Percentiles rank a stretch among this genome's conserved stretches.
phyloP scores from a whole-genome alignment of 2,888 invertebrate species.

The Carabus problematicus region DNA sequence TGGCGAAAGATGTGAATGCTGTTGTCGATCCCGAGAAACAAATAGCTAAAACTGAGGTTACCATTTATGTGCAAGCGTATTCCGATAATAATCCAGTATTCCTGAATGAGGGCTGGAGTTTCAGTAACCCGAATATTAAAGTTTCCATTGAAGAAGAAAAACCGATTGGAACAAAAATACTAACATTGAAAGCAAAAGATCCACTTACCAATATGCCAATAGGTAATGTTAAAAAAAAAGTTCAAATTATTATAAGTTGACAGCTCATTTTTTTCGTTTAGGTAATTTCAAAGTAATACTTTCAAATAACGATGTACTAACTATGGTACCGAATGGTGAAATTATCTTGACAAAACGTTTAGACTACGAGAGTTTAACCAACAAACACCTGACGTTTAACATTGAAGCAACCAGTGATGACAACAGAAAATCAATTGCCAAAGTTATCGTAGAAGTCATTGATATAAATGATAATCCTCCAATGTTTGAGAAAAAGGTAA shows the following conservation, averaged over 20 bases:
- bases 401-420: conserved; percentile 65
- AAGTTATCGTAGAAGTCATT: conserved; percentile 72
- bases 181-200: conserved; percentile 75
- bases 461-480: conserved; percentile 84
- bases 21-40: conserved; percentile 70
- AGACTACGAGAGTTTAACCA: conserved; percentile 77
- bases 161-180: conserved; percentile 74
- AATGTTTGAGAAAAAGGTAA: conserved; percentile 69
- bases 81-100: conserved; percentile 80
- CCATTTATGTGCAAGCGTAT: conserved; percentile 79
- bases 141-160: conserved; percentile 73
- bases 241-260: conserved; percentile 54
- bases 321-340: conserved; percentile 75
- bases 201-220: conserved; percentile 70
- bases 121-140: conserved; percentile 67
- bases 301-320: conserved; percentile 64
- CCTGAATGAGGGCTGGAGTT: conserved; percentile 71
- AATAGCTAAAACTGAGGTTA: conserved; percentile 72
- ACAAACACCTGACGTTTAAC: conserved; percentile 65
- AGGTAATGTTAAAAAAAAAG: conserved; percentile 55
- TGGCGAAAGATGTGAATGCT: conserved; percentile 75
- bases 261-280: neutral
- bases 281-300: conserved; percentile 64
- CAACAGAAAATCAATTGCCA: conserved; percentile 69
- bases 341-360: conserved; percentile 75